These are phyloP conservation scores for Eurosta solidaginis DNA, from an alignment of 1,140 invertebrate genomes.

Conservation along the genomic window DNA sequence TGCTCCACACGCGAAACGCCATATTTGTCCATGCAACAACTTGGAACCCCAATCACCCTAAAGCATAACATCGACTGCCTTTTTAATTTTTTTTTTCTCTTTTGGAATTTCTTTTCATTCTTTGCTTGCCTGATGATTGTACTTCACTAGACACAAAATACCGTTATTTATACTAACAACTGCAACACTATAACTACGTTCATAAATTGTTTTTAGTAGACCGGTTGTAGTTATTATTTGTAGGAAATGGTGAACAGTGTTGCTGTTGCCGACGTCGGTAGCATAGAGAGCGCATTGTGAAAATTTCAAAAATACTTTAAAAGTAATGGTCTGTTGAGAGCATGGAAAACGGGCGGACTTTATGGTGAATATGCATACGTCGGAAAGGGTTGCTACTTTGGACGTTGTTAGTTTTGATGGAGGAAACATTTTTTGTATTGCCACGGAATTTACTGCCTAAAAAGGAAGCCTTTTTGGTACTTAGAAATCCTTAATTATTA, in stretches of 20 bases:
- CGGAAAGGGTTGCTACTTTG: not conserved
- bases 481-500: too few species aligned
- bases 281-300: not conserved
- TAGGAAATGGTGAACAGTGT: not conserved
- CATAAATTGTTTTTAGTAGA: constrained; percentile 20
- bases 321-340: not conserved
- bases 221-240: not conserved
- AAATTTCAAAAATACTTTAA: not conserved
- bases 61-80: not conserved
- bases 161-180: too few species aligned
- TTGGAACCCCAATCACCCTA: not conserved
- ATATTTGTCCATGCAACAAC: too few species aligned
- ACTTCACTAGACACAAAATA: not conserved
- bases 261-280: not conserved
- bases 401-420: not conserved
- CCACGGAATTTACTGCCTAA: not conserved
- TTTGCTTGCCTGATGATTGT: not conserved
- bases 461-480: not conserved
- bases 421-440: not conserved
- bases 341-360: not conserved
- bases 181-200: not conserved
- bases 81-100: not conserved
- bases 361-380: too few species aligned
- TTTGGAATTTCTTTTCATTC: not conserved
- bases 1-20: too few species aligned